A percentile compares a stretch with the other conserved stretches of the same genome.
Evolutionary conservation across 2,113 vertebrate genomes (phyloP).

Genomic region (Oryzias curvinotus): DNA sequence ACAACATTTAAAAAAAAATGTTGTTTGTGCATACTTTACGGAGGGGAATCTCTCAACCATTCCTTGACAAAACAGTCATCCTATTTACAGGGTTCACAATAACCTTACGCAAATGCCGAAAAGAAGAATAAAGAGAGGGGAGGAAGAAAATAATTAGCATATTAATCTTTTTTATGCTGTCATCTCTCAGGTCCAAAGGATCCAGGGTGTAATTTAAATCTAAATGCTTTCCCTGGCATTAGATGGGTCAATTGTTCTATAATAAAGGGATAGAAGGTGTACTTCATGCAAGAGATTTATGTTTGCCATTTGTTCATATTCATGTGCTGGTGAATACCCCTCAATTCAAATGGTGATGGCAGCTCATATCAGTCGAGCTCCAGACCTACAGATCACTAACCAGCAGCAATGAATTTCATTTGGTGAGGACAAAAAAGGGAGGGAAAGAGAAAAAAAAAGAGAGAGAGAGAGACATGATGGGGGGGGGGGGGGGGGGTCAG

Average conservation of each 20-base stretch:
- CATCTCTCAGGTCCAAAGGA: conserved; percentile 99
- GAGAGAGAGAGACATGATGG: conserved; percentile 52
- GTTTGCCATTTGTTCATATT: conserved; percentile 99
- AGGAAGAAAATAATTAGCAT: conserved; percentile 98
- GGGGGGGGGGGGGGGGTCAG: conserved; percentile 82
- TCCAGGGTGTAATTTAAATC: conserved; percentile 99
- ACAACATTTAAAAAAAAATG: conserved; percentile 84
- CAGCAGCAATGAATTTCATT: conserved; percentile 99
- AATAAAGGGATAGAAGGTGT: conserved; percentile 99
- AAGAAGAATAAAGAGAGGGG: conserved; percentile 91
- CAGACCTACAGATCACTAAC: conserved; percentile 99
- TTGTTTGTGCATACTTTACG: conserved; percentile 80
- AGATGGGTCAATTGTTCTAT: conserved; percentile 99
- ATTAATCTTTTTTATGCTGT: conserved; percentile 99
- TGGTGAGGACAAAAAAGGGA: conserved; percentile 90
- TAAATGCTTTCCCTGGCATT: conserved; percentile 99
- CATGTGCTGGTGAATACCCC: conserved; percentile 99
- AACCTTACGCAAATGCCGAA: conserved; percentile 94
- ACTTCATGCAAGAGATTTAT: conserved; percentile 99
- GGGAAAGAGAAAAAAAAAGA: conserved; percentile 33
- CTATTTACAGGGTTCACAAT: conserved; percentile 99
- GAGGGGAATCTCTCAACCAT: conserved; percentile 85
- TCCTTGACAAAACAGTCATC: conserved; percentile 98
- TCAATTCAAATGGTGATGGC: conserved; percentile 99
- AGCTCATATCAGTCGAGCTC: conserved; percentile 97